Evolutionary conservation across 2,113 vertebrate genomes (phyloP), one percentile per base, ranked within the genome.

Genomic region (Rousettus leschenaultii): DNA sequence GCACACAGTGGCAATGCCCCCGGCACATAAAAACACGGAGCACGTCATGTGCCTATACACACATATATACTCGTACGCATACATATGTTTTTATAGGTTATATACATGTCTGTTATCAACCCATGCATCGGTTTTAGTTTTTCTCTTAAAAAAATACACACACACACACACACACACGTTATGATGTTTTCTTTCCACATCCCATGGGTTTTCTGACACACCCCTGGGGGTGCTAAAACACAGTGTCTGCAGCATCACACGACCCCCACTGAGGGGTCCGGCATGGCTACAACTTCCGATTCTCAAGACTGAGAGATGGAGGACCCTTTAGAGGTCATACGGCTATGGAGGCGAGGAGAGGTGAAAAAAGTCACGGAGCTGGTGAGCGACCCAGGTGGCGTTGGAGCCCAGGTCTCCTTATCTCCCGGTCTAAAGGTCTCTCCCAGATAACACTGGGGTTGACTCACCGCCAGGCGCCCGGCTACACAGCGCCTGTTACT

Each of bases 61-160:
- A 10, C 1, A 7, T 5, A 6, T 6, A 7, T 38, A 8, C 6
- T 6, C 7, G 53, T 16, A 63, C 5, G 21, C 2, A 55, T 7
- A 15, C 4, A 73, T 0, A 48, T 30, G 10, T 43, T 57, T 57
- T 24, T 78, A 57, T 6, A 61, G 53, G 22, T 45, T 30, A 24
- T 43, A n/a, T 19, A 7, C 1, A 16, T 14, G 11, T 22, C 45
- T 77, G 21, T 2, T 70, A 43, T 28, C 63, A 57, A 51, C 16
- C 43, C 16, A 43, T 7, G n/a, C 3, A 19, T 68, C 51, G 45
- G 12, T n/a, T 55, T 8, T 38, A 12, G 10, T 68, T 51, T 89
- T 57, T 13, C 48, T 15, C 48, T 48, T 11, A 48, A 48, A 48
- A 48, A 48, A 51, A 51, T 51, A 1, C 15, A 48, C 11, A 48